Conservation (phyloP, 2,888 invertebrate genomes). For the Sminthurides aquaticus region DNA sequence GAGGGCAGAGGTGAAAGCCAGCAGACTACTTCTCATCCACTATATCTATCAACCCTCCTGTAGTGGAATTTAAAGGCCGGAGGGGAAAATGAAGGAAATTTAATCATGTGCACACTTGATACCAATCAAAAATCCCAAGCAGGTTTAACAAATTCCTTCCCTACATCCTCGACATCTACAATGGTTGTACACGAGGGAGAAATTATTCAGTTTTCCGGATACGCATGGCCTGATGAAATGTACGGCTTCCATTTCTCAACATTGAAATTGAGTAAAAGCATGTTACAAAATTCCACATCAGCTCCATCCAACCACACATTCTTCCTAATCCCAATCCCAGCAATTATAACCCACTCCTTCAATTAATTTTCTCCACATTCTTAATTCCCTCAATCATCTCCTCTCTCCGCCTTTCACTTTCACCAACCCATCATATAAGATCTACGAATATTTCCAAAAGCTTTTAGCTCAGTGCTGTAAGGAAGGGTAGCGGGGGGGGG, state of each 20-base stretch:
- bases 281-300: too few relatives aligned
- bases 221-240: slow-evolving; percentile 2
- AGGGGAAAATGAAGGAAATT: background rate
- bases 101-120: slow-evolving; percentile 8
- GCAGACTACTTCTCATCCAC: too few relatives aligned
- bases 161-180: background rate
- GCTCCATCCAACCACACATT: too few relatives aligned
- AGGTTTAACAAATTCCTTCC: background rate
- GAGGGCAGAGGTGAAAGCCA: too few relatives aligned
- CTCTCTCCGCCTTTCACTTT: background rate
- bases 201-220: background rate
- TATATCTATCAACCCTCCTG: too few relatives aligned
- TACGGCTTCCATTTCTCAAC: background rate
- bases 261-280: too few relatives aligned
- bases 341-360: background rate
- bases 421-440: too few relatives aligned
- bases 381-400: background rate
- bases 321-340: too few relatives aligned
- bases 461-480: too few relatives aligned
- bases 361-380: background rate
- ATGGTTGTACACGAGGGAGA: background rate
- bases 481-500: too few relatives aligned
- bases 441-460: too few relatives aligned
- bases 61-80: too few relatives aligned
- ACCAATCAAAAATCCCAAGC: slow-evolving; percentile 3